phyloP scores from a whole-genome alignment of 2,797 vertebrate species.

The Acanthiza pusilla region DNA sequence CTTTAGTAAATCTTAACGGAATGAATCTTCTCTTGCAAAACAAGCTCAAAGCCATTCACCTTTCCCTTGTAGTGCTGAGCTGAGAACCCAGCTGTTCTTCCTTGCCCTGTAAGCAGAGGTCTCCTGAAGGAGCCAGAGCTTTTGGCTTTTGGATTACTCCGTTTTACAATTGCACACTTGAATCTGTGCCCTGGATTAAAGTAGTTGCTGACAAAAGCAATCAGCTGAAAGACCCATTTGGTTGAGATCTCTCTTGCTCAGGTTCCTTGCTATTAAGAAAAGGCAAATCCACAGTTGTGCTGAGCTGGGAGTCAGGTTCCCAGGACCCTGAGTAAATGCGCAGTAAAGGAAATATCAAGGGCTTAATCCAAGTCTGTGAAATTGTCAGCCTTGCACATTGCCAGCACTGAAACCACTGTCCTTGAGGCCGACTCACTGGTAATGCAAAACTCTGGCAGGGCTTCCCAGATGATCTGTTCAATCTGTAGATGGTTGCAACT shows the following conservation, averaged over 20 bases:
- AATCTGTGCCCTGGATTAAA: background rate
- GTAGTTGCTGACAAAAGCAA: background rate
- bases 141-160: background rate
- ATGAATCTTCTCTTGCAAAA: background rate
- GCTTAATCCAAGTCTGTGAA: background rate
- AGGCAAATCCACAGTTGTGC: background rate
- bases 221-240: background rate
- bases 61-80: background rate
- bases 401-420: background rate
- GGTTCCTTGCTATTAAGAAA: background rate
- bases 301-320: background rate
- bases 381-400: background rate
- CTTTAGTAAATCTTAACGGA: background rate
- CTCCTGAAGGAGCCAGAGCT: background rate
- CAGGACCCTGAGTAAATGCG: background rate
- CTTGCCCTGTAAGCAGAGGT: background rate
- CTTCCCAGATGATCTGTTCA: background rate
- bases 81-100: background rate
- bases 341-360: background rate
- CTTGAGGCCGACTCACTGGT: background rate
- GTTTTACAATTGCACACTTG: background rate
- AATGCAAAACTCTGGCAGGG: background rate
- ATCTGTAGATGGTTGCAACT: background rate
- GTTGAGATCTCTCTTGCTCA: background rate
- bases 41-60: background rate